A percentile compares a stretch with the other conserved stretches of the same genome.
Evolutionary conservation across 2,888 invertebrate species (phyloP).

Genomic region (Germaria angustata): DNA sequence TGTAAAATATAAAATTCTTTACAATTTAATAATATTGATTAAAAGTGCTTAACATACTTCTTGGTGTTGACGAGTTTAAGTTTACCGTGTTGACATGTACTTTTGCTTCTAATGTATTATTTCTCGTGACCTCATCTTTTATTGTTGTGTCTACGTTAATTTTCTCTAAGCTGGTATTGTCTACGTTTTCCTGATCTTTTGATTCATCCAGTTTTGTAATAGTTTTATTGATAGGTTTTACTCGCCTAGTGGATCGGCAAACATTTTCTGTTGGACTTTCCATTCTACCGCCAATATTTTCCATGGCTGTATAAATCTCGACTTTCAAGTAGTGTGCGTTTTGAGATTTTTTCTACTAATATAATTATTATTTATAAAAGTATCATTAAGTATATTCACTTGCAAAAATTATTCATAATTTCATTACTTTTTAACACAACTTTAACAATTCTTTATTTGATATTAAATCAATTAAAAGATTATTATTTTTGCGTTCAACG

Average conservation of each 20-base stretch:
- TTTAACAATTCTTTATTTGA: not conserved
- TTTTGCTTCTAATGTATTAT: slow-evolving; percentile 22
- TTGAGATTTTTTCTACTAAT: not conserved
- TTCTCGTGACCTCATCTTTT: slow-evolving; percentile 16
- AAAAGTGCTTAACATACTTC: slow-evolving; percentile 65
- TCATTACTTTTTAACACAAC: not conserved
- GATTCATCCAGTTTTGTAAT: slow-evolving; percentile 15
- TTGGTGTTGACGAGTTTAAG: slow-evolving; percentile 69
- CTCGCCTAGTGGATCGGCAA: slow-evolving; percentile 31
- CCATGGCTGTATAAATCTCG: slow-evolving; percentile 25
- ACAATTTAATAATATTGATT: slow-evolving; percentile 12
- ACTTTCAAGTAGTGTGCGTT: slow-evolving; percentile 32
- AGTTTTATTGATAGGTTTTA: slow-evolving; percentile 17
- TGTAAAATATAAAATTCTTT: not conserved
- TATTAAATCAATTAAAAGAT: not conserved
- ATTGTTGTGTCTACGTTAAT: slow-evolving; percentile 3
- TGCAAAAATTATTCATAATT: slow-evolving; percentile 1
- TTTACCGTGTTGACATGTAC: slow-evolving; percentile 21
- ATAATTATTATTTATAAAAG: not conserved
- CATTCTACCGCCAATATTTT: not conserved
- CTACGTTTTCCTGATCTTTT: slow-evolving; percentile 51
- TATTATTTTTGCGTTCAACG: slow-evolving; percentile 53
- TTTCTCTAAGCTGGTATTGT: slow-evolving; percentile 9
- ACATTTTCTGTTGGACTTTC: slow-evolving; percentile 16
- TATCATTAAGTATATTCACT: not conserved